Evolutionary conservation across 1,140 invertebrate species (phyloP), one percentile per base, ranked within the genome.

Genomic region (Chelonus insularis): DNA sequence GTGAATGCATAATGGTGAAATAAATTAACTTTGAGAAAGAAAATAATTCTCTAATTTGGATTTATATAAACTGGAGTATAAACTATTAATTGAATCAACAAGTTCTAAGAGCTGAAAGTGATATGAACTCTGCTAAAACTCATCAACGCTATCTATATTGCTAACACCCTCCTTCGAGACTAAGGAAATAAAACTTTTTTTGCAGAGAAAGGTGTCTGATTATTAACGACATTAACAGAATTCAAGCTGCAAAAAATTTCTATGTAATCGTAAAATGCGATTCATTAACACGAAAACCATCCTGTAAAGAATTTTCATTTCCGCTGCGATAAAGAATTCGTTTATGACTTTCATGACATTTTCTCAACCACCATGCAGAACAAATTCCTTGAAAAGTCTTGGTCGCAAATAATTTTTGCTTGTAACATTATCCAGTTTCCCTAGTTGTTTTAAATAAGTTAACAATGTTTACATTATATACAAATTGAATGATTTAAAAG

Each of bases 311-410:
- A 12, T 21, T 18, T 45, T 57, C n/a, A 43, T 14, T 43, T 41
- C 23, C 23, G 21, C 20, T 14, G 37, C 14, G 18, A 12, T 29
- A 52, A 45, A 50, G n/a, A 9, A 21, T 14, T 8, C 14, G 20
- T 60, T 58, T 39, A 54, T 55, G 54, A 64, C 67, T 73, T 70
- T 71, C 71, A 41, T 60, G 54, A 70, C 32, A 74, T 74, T 74
- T 69, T 64, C 66, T 59, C 23, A 36, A 41, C 66, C 64, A 71
- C n/a, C 39, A 54, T 65, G 58, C 52, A 66, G 69, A 73, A 73
- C 70, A 45, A 63, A 65, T 69, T 70, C 51, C 51, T 20, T 41
- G 18, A 20, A 34, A 18, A 43, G 14, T 43, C 12, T 18, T 43
- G 8, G 8, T 6, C 14, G 16, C 41, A 16, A 14, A 43, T 43